A percentile compares a stretch with the other conserved stretches of the same genome.
phyloP scores from a whole-genome alignment of 2,888 invertebrate genomes.

The Atethmia centrago region DNA sequence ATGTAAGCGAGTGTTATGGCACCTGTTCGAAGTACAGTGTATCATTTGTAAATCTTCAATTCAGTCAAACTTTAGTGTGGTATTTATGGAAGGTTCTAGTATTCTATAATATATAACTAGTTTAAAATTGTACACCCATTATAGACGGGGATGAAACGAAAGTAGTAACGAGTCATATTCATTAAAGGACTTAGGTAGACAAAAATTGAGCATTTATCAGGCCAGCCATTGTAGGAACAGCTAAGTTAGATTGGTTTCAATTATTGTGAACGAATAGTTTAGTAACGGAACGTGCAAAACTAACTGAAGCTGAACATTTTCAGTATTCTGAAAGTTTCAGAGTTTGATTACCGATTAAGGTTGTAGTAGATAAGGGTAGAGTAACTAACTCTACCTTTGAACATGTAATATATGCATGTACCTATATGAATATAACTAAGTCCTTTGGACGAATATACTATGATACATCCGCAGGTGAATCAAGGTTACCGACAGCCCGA shows the following conservation, averaged over 20 bases:
- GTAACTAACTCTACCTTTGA: background rate
- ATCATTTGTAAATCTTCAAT: too few relatives aligned
- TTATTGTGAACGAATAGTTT: background rate
- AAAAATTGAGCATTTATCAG: background rate
- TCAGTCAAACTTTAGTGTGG: too few relatives aligned
- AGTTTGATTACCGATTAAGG: background rate
- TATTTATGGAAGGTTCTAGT: background rate
- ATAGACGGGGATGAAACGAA: background rate
- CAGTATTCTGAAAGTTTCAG: conserved; percentile 9
- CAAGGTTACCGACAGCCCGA: too few relatives aligned
- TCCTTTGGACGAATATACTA: background rate
- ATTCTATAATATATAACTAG: background rate
- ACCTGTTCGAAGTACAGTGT: too few relatives aligned
- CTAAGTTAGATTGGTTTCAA: background rate
- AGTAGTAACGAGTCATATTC: background rate
- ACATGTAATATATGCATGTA: background rate
- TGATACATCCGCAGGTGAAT: too few relatives aligned
- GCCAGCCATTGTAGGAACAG: background rate
- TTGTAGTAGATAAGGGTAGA: background rate
- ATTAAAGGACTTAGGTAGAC: background rate
- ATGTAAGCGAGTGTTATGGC: too few relatives aligned
- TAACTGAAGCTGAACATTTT: background rate
- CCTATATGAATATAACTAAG: background rate
- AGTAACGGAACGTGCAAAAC: conserved; percentile 1
- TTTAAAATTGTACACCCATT: background rate